Evolutionary conservation across 2,113 vertebrate genomes (phyloP).

Genomic region (Odontesthes bonariensis): DNA sequence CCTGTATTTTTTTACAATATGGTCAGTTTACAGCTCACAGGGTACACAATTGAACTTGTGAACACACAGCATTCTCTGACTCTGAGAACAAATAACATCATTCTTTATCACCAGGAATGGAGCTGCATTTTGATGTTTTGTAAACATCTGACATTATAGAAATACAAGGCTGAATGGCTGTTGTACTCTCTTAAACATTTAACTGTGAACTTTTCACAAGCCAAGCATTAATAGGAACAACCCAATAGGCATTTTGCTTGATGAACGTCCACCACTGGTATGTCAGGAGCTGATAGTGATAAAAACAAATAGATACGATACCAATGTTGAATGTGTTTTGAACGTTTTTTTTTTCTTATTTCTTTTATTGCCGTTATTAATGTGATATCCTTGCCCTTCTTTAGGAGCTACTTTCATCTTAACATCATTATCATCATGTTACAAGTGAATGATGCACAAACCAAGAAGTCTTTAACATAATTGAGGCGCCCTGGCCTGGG

Average conservation of each 20-base stretch:
- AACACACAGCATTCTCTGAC: too few relatives aligned
- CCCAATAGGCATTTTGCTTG: neutral
- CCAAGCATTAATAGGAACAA: too few relatives aligned
- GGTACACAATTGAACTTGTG: too few relatives aligned
- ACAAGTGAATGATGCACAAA: neutral
- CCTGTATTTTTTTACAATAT: neutral
- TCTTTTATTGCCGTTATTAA: neutral
- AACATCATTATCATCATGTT: neutral
- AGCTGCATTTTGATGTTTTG: too few relatives aligned
- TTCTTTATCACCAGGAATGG: too few relatives aligned
- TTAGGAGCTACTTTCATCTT: neutral
- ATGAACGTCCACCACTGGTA: neutral
- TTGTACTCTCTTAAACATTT: neutral
- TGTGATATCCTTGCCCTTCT: neutral
- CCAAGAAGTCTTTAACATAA: slow-evolving; percentile 1
- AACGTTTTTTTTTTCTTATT: neutral
- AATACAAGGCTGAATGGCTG: neutral
- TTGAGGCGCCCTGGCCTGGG: neutral
- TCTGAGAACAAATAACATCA: too few relatives aligned
- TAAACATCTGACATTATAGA: neutral
- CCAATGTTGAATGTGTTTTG: neutral
- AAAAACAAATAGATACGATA: neutral
- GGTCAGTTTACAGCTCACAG: neutral
- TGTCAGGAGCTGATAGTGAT: neutral
- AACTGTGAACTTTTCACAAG: neutral